Conservation (phyloP, 2,113 vertebrate species). For the Corythornis cristatus region DNA sequence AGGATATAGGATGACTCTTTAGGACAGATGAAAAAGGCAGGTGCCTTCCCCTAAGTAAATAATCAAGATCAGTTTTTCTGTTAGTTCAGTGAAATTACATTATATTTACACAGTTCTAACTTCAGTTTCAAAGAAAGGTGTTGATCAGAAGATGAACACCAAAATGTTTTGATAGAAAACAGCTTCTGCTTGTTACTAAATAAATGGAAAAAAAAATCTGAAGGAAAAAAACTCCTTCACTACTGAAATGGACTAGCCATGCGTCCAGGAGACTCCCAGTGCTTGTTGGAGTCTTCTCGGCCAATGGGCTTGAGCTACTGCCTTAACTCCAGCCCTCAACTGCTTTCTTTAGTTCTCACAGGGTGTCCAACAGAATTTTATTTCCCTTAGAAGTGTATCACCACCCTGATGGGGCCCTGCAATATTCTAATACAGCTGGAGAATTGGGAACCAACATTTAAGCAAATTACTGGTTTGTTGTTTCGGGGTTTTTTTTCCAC, state of each 20-base stretch:
- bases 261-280: conserved; percentile 25
- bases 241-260: background rate
- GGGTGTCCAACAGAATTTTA: background rate
- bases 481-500: background rate
- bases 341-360: background rate
- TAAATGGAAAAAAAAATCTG: background rate
- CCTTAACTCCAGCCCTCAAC: conserved; percentile 14
- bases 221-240: background rate
- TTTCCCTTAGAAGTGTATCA: background rate
- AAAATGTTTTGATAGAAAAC: background rate
- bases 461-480: background rate
- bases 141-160: background rate
- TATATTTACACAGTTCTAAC: background rate
- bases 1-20: background rate
- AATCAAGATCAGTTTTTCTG: background rate
- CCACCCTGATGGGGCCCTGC: background rate
- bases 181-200: background rate
- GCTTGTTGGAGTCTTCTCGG: conserved; percentile 16
- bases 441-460: background rate
- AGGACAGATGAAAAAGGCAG: background rate
- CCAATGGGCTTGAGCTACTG: conserved; percentile 32
- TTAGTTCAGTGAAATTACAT: background rate
- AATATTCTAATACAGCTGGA: background rate
- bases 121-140: background rate
- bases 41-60: background rate